phyloP scores from a whole-genome alignment of 2,888 invertebrate genomes.

The Diogma glabrata region DNA sequence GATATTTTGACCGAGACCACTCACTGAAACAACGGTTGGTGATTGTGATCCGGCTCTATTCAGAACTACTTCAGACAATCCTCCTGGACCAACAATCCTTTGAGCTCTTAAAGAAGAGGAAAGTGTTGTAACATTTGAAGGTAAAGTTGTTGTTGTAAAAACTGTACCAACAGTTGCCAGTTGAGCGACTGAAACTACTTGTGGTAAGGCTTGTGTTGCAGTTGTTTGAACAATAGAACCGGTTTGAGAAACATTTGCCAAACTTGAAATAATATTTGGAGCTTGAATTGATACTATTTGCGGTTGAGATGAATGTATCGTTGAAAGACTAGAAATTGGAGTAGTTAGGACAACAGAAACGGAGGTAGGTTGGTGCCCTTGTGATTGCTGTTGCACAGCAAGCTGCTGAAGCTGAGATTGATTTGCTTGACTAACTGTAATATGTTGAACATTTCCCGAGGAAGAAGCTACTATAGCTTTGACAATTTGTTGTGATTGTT shows the following conservation, averaged over 20 bases:
- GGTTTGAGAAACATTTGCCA: constrained; percentile 24
- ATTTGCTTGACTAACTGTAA: constrained; percentile 10
- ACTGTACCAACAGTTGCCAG: constrained; percentile 34
- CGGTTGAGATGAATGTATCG: constrained; percentile 25
- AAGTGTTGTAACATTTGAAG: constrained; percentile 31
- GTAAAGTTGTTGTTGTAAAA: constrained; percentile 32
- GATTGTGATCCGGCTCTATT: constrained; percentile 32
- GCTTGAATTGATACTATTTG: constrained; percentile 35
- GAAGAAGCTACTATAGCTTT: constrained; percentile 4
- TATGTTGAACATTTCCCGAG: constrained; percentile 8
- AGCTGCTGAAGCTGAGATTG: constrained; percentile 21
- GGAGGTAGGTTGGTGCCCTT: constrained; percentile 26
- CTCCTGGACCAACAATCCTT: constrained; percentile 31
- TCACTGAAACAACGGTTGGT: constrained; percentile 36
- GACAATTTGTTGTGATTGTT: constrained; percentile 5
- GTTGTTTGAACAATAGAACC: constrained; percentile 34
- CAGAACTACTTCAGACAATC: constrained; percentile 33
- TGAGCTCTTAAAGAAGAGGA: constrained; percentile 33
- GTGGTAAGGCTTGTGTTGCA: constrained; percentile 30
- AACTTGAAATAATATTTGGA: constrained; percentile 22
- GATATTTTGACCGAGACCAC: constrained; percentile 29
- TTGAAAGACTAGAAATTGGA: constrained; percentile 30
- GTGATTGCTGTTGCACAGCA: constrained; percentile 21
- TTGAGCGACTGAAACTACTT: constrained; percentile 37
- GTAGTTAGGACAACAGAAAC: constrained; percentile 37